Percentiles rank a stretch among this genome's conserved stretches.
phyloP scores from a whole-genome alignment of 2,797 vertebrate species.

The Lycodopsis pacificus region DNA sequence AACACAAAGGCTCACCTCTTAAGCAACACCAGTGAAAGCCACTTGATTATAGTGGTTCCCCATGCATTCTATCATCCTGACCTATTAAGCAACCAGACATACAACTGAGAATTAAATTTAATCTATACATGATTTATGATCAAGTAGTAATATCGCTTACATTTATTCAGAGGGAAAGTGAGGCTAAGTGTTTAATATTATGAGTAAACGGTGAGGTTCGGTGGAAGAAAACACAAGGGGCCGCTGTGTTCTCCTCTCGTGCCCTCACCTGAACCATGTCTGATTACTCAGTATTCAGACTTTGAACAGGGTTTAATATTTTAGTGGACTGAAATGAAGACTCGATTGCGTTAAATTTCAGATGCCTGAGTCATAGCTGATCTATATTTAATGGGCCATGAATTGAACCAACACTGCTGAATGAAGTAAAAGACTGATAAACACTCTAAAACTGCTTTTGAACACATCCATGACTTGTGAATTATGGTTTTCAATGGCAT shows the following conservation, averaged over 20 bases:
- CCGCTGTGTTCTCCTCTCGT: conserved; percentile 25
- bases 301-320: conserved; percentile 68
- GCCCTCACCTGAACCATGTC: conserved; percentile 45
- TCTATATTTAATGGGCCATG: conserved; percentile 75
- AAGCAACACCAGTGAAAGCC: conserved; percentile 35
- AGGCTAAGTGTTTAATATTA: conserved; percentile 60
- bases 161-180: conserved; percentile 51
- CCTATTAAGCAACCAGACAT: conserved; percentile 58
- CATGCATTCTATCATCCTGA: conserved; percentile 47
- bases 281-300: conserved; percentile 43
- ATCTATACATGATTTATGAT: conserved; percentile 65
- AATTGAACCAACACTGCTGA: conserved; percentile 58
- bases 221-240: conserved; percentile 33
- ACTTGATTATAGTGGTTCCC: conserved; percentile 34
- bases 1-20: conserved; percentile 33
- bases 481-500: conserved; percentile 1
- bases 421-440: conserved; percentile 43
- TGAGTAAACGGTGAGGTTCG: conserved; percentile 42
- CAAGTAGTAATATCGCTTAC: conserved; percentile 28
- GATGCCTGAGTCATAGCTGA: conserved; percentile 68
- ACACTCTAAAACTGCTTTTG: conserved; percentile 46
- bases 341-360: conserved; percentile 65
- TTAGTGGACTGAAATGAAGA: conserved; percentile 58
- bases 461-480: conserved; percentile 17
- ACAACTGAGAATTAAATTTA: conserved; percentile 63